Conservation (phyloP, 2,888 invertebrate species). For the Diogma glabrata region DNA sequence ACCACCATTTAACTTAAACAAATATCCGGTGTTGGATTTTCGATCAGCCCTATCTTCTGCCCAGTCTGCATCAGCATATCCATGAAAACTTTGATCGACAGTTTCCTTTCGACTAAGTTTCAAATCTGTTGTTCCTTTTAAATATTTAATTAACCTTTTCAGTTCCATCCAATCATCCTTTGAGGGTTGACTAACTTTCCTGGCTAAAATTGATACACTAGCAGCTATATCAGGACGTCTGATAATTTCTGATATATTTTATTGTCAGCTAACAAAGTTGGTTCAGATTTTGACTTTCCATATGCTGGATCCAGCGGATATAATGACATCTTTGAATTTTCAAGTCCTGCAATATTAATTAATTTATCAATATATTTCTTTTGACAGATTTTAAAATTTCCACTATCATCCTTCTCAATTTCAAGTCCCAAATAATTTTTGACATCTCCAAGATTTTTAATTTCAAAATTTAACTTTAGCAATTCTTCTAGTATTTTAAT, state of each 20-base stretch:
- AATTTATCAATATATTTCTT: background rate
- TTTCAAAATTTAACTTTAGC: background rate
- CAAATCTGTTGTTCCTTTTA: background rate
- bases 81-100: constrained; percentile 13
- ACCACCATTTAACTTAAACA: constrained; percentile 13
- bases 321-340: background rate
- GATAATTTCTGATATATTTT: background rate
- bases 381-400: background rate
- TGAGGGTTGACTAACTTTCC: background rate
- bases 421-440: background rate
- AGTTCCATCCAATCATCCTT: background rate
- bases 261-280: background rate
- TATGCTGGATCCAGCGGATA: background rate
- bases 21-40: constrained; percentile 23
- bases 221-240: background rate
- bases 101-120: background rate
- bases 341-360: no score
- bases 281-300: background rate
- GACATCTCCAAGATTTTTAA: background rate
- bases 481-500: background rate
- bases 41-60: constrained; percentile 21
- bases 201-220: background rate
- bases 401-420: background rate
- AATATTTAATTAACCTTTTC: background rate
- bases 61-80: constrained; percentile 18